Evolutionary conservation across 1,140 invertebrate species (phyloP).

Genomic region (Drosophila sturtevanti): DNA sequence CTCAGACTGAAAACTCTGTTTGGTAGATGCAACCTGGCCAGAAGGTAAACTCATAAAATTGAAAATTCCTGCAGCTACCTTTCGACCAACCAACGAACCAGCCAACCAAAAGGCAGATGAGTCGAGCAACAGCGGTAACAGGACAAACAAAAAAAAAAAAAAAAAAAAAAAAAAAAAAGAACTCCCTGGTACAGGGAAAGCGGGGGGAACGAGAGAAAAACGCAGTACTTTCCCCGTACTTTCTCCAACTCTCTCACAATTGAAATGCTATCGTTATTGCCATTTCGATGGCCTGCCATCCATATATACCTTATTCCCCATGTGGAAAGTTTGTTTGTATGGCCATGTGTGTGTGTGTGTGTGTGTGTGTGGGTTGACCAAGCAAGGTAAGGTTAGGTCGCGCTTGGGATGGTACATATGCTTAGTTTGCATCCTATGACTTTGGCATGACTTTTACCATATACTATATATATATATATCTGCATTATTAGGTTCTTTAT

Average conservation of each 20-base stretch:
- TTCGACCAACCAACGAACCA: slow-evolving; percentile 33
- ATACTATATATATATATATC: not conserved
- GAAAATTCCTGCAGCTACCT: slow-evolving; percentile 61
- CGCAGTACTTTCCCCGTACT: not conserved
- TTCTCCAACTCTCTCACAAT: slow-evolving; percentile 34
- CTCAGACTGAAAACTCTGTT: slow-evolving; percentile 49
- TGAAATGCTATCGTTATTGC: slow-evolving; percentile 64
- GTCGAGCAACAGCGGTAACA: slow-evolving; percentile 8
- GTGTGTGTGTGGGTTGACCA: slow-evolving; percentile 14
- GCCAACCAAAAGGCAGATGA: slow-evolving; percentile 29
- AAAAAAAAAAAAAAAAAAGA: not conserved
- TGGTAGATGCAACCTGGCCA: slow-evolving; percentile 32
- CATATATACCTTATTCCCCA: slow-evolving; percentile 3
- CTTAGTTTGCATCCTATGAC: not conserved
- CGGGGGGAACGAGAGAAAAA: slow-evolving; percentile 7
- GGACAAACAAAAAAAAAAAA: slow-evolving; percentile 8
- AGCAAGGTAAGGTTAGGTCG: not conserved
- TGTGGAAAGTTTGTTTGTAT: not conserved
- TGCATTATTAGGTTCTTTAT: no score
- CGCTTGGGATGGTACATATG: not conserved
- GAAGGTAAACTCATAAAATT: slow-evolving; percentile 65
- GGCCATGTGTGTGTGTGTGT: not conserved
- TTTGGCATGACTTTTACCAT: not conserved
- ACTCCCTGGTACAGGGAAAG: no score
- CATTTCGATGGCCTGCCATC: slow-evolving; percentile 45